Evolutionary conservation across 2,113 vertebrate genomes (phyloP).

Genomic region (Diphyllodes magnificus): DNA sequence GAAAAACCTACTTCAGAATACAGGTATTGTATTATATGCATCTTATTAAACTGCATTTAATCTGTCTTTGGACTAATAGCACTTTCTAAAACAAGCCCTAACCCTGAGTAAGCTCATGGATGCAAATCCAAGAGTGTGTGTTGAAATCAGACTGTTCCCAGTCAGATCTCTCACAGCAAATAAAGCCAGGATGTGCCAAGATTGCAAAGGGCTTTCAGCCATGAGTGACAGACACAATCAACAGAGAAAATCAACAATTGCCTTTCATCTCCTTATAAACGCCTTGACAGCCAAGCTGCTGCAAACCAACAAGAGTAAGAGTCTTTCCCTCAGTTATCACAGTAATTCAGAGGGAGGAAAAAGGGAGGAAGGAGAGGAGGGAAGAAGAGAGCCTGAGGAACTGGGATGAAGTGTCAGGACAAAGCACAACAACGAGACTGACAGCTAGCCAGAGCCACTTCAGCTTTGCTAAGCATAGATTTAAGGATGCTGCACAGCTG

Average conservation of each 20-base stretch:
- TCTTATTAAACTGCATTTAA: neutral
- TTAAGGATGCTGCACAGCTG: neutral
- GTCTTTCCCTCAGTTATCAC: neutral
- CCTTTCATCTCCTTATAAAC: neutral
- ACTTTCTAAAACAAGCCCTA: neutral
- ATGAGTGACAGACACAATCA: neutral
- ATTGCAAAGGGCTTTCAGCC: neutral
- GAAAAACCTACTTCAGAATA: neutral
- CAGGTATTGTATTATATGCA: neutral
- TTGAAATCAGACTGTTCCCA: neutral
- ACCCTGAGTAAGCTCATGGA: neutral
- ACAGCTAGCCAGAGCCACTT: neutral
- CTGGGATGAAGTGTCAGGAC: neutral
- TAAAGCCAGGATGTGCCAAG: neutral
- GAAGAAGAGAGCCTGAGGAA: neutral
- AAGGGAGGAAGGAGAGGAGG: neutral
- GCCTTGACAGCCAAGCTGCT: neutral
- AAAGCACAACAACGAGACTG: rapidly evolving
- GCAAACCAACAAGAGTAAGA: neutral
- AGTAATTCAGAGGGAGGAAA: neutral
- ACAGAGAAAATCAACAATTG: neutral
- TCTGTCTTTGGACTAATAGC: neutral
- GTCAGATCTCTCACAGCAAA: neutral
- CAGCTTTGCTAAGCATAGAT: neutral
- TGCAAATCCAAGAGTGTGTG: neutral